Percentiles rank a stretch among this genome's conserved stretches.
These are phyloP conservation scores for Chloroceryle amazona DNA, from an alignment of 2,797 vertebrate species.

Conservation along the genomic window DNA sequence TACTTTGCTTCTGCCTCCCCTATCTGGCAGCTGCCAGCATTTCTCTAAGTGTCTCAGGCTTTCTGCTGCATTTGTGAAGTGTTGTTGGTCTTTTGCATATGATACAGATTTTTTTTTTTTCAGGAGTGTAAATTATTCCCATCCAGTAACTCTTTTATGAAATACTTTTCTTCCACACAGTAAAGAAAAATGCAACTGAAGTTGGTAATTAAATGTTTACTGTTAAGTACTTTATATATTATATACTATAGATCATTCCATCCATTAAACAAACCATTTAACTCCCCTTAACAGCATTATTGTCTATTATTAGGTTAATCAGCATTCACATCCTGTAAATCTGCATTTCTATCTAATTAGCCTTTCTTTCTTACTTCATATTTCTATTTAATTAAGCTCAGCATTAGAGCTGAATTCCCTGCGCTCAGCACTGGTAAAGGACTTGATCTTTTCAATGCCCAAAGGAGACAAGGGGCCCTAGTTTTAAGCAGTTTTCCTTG, in stretches of 20 bases:
- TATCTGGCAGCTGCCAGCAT: neutral
- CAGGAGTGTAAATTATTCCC: conserved; percentile 50
- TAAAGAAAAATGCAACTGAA: conserved; percentile 62
- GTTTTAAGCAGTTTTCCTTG: neutral
- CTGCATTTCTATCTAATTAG: conserved; percentile 68
- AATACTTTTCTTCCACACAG: conserved; percentile 4
- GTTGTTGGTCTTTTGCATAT: neutral
- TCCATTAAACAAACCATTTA: conserved; percentile 73
- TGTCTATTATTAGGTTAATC: conserved; percentile 77
- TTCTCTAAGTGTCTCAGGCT: neutral
- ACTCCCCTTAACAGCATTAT: conserved; percentile 54
- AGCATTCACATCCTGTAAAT: conserved; percentile 68
- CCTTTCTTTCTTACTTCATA: conserved; percentile 63
- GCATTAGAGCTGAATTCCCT: conserved; percentile 42
- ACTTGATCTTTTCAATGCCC: neutral
- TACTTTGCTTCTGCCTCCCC: neutral
- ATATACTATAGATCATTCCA: conserved; percentile 58
- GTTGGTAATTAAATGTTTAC: conserved; percentile 78
- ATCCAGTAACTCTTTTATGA: conserved; percentile 51
- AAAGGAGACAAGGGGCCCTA: accelerated
- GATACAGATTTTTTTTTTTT: conserved; percentile 18
- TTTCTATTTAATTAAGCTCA: conserved; percentile 74
- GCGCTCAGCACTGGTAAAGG: conserved; percentile 28
- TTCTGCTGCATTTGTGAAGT: neutral
- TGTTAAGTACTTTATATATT: conserved; percentile 70